phyloP scores from a whole-genome alignment of 2,888 invertebrate genomes.

The Hypomecis punctinalis region DNA sequence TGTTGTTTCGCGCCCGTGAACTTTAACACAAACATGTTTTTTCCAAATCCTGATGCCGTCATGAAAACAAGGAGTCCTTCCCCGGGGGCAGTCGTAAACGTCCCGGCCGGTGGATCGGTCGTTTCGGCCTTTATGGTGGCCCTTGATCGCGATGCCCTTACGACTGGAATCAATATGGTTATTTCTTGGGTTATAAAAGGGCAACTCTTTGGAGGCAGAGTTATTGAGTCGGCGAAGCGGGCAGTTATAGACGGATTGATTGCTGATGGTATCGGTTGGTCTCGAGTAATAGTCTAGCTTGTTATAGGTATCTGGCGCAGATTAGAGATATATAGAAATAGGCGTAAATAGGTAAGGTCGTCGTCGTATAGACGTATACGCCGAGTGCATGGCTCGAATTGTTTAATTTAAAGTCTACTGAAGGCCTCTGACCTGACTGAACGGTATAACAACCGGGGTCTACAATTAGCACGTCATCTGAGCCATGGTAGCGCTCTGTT shows the following conservation, averaged over 20 bases:
- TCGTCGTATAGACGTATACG: too few species aligned
- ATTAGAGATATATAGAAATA: not conserved
- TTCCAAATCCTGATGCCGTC: slow-evolving; percentile 16
- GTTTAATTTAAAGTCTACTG: too few species aligned
- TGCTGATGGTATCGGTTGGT: not conserved
- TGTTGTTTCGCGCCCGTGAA: slow-evolving; percentile 13
- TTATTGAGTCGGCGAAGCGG: slow-evolving; percentile 7
- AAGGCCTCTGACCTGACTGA: too few species aligned
- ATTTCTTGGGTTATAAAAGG: slow-evolving; percentile 16
- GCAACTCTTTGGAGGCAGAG: slow-evolving; percentile 6
- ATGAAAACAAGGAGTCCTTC: slow-evolving; percentile 33
- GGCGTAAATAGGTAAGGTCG: too few species aligned
- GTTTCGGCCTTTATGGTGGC: slow-evolving; percentile 30
- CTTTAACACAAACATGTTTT: slow-evolving; percentile 36
- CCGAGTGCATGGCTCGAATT: too few species aligned
- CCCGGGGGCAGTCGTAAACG: slow-evolving; percentile 31
- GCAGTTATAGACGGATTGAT: slow-evolving; percentile 5
- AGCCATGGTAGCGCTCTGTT: too few species aligned
- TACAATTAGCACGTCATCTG: too few species aligned
- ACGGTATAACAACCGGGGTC: too few species aligned
- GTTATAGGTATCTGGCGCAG: not conserved
- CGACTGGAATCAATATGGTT: slow-evolving; percentile 14
- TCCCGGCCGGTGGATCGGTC: slow-evolving; percentile 17
- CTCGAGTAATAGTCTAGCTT: not conserved
- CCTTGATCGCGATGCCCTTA: slow-evolving; percentile 19